Evolutionary conservation across 2,797 vertebrate species (phyloP).

Genomic region (Anguilla anguilla): DNA sequence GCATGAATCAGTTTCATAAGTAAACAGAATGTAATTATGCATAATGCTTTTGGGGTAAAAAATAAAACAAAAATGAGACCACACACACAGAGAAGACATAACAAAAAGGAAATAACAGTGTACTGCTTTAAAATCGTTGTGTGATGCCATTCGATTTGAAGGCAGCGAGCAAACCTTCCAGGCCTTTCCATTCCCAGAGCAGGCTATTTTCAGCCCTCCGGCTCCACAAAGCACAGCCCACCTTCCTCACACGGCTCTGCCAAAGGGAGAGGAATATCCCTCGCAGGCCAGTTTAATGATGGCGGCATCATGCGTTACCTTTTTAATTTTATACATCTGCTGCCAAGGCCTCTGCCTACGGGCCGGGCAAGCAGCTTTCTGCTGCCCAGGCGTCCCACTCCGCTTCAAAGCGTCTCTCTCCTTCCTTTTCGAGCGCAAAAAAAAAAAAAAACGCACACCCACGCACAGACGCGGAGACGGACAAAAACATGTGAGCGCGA

Average conservation of each 20-base stretch:
- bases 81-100: background rate
- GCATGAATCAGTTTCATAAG: background rate
- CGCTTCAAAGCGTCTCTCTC: background rate
- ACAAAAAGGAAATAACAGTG: background rate
- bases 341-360: background rate
- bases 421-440: background rate
- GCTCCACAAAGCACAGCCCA: constrained; percentile 27
- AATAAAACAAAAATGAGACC: background rate
- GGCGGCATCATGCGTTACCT: constrained; percentile 38
- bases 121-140: background rate
- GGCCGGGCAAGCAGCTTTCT: background rate
- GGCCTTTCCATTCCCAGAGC: constrained; percentile 6
- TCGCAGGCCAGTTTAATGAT: constrained; percentile 38
- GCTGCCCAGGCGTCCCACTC: background rate
- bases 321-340: constrained; percentile 34
- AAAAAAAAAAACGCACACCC: background rate
- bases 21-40: background rate
- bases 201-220: constrained; percentile 24
- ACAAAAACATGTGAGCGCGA: background rate
- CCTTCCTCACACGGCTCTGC: constrained; percentile 23
- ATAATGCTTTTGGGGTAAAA: background rate
- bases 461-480: background rate
- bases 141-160: background rate
- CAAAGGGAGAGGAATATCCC: constrained; percentile 36
- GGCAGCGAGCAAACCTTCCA: background rate